phyloP scores from a whole-genome alignment of 1,140 invertebrate genomes.

The Ditylenchus dipsaci region DNA sequence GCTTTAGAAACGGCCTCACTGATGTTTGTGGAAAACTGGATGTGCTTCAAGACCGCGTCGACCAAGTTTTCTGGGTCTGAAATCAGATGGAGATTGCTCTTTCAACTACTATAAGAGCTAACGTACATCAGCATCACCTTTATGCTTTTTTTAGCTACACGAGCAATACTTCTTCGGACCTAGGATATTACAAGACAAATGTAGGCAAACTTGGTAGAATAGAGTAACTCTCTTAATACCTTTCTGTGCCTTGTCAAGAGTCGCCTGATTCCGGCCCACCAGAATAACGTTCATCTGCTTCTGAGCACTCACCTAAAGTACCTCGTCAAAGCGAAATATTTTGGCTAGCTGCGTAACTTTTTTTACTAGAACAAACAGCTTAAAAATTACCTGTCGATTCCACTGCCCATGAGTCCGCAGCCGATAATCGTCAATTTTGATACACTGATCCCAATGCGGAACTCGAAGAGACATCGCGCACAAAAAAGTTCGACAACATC shows the following conservation, averaged over 20 bases:
- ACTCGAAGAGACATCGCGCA: background rate
- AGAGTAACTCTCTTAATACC: background rate
- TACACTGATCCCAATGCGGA: background rate
- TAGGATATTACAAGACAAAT: too few species aligned
- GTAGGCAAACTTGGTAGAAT: too few species aligned
- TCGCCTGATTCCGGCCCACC: constrained; percentile 17
- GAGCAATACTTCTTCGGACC: background rate
- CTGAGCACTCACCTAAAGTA: constrained; percentile 5
- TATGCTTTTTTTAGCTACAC: constrained; percentile 3
- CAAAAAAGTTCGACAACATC: background rate
- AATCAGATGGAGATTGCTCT: constrained; percentile 1
- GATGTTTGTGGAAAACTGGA: constrained; percentile 72
- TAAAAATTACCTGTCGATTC: constrained; percentile 72
- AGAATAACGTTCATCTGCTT: constrained; percentile 25
- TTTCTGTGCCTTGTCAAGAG: constrained; percentile 20
- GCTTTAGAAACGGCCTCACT: constrained; percentile 55
- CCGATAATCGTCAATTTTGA: constrained; percentile 81
- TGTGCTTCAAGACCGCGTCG: constrained; percentile 67
- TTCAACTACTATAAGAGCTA: background rate
- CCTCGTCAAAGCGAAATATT: too few species aligned
- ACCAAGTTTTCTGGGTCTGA: constrained; percentile 43
- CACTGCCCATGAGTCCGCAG: constrained; percentile 78
- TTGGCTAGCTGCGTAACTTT: too few species aligned
- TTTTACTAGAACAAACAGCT: too few species aligned
- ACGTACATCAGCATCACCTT: background rate